phyloP scores from a whole-genome alignment of 2,797 vertebrate genomes.

The Coluber constrictor region DNA sequence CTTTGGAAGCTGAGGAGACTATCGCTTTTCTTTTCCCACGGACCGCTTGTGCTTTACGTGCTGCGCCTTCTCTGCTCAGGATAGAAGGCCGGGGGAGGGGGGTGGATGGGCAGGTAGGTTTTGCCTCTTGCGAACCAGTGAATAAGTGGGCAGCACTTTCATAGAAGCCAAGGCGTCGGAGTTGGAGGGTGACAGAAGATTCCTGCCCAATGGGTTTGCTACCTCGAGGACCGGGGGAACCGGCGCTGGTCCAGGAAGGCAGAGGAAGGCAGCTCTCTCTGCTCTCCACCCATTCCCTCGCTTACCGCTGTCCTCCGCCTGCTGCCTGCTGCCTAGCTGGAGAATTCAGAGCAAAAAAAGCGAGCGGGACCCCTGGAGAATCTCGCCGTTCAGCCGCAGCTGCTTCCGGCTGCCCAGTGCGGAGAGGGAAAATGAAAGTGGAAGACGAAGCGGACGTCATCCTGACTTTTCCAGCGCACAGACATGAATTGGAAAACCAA shows the following conservation, averaged over 20 bases:
- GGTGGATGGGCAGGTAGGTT: not conserved
- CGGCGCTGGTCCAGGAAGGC: not conserved
- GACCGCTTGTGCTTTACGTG: not conserved
- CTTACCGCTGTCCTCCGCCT: not conserved
- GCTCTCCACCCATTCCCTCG: not conserved
- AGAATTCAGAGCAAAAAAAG: not conserved
- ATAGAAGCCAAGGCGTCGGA: not conserved
- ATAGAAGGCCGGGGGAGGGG: not conserved
- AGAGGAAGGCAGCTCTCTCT: not conserved
- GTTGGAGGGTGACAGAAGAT: not conserved
- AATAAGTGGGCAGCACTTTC: not conserved
- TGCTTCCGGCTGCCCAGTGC: not conserved
- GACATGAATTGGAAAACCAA: not conserved
- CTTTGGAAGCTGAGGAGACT: not conserved
- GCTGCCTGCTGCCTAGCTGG: not conserved
- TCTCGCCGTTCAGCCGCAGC: not conserved
- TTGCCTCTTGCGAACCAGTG: not conserved
- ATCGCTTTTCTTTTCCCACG: not conserved
- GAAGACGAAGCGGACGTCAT: not conserved
- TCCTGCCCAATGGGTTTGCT: not conserved
- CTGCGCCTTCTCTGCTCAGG: not conserved
- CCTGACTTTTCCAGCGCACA: not conserved
- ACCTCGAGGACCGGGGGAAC: not conserved
- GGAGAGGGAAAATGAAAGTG: not conserved
- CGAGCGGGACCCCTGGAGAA: too few relatives aligned